Evolutionary conservation across 2,113 vertebrate genomes (phyloP).

Genomic region (Varanus salvator): DNA sequence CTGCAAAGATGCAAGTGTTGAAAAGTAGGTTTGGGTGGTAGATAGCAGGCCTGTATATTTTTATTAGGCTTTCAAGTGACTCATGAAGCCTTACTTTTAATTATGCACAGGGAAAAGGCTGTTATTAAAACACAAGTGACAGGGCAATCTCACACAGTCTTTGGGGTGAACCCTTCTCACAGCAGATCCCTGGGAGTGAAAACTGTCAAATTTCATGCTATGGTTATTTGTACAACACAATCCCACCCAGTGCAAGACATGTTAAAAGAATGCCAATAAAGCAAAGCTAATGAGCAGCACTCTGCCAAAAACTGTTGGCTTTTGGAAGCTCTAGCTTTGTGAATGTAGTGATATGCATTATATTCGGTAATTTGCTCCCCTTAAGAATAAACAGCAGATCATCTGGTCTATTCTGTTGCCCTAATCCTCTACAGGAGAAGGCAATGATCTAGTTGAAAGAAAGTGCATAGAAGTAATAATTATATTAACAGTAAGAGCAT

Average conservation of each 20-base stretch:
- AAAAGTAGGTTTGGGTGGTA: neutral
- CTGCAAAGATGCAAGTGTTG: no score
- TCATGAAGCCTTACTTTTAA: neutral
- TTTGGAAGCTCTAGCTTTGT: neutral
- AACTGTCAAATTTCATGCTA: neutral
- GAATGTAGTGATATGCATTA: conserved; percentile 11
- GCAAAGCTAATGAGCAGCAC: neutral
- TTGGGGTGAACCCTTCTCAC: neutral
- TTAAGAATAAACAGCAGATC: neutral
- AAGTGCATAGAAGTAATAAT: neutral
- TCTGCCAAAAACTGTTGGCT: neutral
- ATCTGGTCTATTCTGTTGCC: neutral
- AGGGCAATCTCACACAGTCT: neutral
- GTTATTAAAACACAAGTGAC: neutral
- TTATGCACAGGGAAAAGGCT: neutral
- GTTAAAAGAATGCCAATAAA: conserved; percentile 1
- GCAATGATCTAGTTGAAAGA: neutral
- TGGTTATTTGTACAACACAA: neutral
- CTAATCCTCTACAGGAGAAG: neutral
- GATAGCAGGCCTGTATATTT: neutral
- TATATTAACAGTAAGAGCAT: neutral
- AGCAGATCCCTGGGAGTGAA: neutral
- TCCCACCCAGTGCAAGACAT: neutral
- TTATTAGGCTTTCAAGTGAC: neutral
- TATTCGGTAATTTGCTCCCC: neutral